phyloP scores from a whole-genome alignment of 2,113 vertebrate species.

The Spheniscus mendiculus region DNA sequence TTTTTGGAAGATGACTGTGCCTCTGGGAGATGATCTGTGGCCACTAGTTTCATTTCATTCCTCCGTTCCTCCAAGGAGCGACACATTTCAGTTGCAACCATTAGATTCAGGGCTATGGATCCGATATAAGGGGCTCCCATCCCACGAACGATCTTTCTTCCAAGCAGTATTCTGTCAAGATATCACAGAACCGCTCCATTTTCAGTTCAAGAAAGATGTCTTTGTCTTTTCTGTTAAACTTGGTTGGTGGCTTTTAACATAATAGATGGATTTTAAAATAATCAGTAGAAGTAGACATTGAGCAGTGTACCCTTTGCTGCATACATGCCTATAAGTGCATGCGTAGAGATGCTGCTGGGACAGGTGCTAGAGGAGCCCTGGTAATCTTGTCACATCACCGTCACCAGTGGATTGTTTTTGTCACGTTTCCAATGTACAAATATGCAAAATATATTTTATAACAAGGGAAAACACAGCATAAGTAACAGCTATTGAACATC shows the following conservation, averaged over 20 bases:
- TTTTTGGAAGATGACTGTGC: background rate
- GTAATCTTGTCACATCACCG: background rate
- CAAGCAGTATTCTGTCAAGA: background rate
- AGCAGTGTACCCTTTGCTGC: background rate
- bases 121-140: background rate
- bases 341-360: background rate
- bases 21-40: background rate
- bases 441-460: background rate
- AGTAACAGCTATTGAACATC: background rate
- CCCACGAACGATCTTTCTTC: background rate
- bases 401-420: background rate
- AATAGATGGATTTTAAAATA: background rate
- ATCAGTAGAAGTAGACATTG: background rate
- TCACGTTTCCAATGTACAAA: background rate
- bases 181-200: background rate
- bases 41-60: background rate
- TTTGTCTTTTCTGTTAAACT: background rate
- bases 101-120: background rate
- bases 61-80: background rate
- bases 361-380: background rate
- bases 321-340: fast-evolving
- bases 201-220: background rate
- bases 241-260: background rate
- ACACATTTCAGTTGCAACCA: background rate
- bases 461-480: background rate